These are phyloP conservation scores for Chaetogeoica ovagalla DNA, from an alignment of 2,888 invertebrate genomes.

Conservation along the genomic window DNA sequence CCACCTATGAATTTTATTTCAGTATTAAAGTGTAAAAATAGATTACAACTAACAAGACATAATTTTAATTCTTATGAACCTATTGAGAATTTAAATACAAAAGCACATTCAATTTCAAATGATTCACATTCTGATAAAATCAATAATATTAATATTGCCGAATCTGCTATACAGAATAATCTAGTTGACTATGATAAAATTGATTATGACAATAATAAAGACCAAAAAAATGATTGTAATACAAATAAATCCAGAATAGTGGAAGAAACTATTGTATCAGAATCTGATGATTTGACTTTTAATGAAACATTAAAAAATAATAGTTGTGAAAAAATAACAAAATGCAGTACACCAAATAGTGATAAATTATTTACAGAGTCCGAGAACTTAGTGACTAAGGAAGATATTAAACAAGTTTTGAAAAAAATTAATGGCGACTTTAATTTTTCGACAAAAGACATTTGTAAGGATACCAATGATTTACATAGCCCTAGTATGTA, in stretches of 20 bases:
- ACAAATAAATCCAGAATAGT: neutral
- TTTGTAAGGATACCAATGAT: neutral
- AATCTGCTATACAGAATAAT: neutral
- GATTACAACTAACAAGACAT: conserved; percentile 6
- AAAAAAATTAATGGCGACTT: neutral
- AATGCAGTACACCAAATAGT: neutral
- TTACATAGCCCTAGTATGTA: neutral
- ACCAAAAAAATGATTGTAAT: conserved; percentile 5
- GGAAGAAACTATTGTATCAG: neutral
- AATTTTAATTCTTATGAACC: neutral
- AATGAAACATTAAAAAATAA: conserved; percentile 1
- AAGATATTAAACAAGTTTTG: conserved; percentile 13
- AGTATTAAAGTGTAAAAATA: conserved; percentile 31
- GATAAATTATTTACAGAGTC: neutral
- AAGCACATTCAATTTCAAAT: neutral
- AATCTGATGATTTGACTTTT: neutral
- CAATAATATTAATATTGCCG: neutral
- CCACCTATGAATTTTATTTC: conserved; percentile 35
- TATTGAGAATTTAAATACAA: neutral
- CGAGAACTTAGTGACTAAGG: neutral
- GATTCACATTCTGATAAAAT: neutral
- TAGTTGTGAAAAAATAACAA: neutral
- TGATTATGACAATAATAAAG: neutral
- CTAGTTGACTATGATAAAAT: neutral
- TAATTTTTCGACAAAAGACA: conserved; percentile 7